Evolutionary conservation across 2,797 vertebrate genomes (phyloP).

Genomic region (Tenualosa ilisha): DNA sequence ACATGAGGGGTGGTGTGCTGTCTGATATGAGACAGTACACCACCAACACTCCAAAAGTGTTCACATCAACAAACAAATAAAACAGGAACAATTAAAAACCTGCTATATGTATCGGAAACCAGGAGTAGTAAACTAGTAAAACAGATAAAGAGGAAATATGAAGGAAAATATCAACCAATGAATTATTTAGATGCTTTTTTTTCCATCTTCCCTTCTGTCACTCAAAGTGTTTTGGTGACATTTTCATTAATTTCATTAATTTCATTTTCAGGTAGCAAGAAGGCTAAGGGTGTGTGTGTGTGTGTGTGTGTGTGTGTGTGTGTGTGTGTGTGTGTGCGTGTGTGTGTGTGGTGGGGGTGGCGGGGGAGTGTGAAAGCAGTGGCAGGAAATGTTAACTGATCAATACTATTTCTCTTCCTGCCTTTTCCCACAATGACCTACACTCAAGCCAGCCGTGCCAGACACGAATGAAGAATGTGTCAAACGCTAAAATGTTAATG

Average conservation of each 20-base stretch:
- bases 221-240: neutral
- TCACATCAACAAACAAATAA: no score
- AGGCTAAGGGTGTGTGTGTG: slow-evolving; percentile 28
- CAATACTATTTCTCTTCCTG: slow-evolving; percentile 87
- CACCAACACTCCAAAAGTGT: neutral
- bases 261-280: slow-evolving; percentile 12
- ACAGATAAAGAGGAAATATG: neutral
- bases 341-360: slow-evolving; percentile 16
- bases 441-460: slow-evolving; percentile 56
- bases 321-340: slow-evolving; percentile 35
- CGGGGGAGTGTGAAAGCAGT: slow-evolving; percentile 28
- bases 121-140: neutral
- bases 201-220: neutral
- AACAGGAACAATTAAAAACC: no score
- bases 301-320: slow-evolving; percentile 26
- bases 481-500: slow-evolving; percentile 92
- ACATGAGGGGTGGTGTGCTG: neutral
- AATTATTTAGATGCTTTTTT: neutral
- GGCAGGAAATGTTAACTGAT: slow-evolving; percentile 94
- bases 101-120: no score
- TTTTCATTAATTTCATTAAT: slow-evolving; percentile 66
- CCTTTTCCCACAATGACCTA: slow-evolving; percentile 56
- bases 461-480: slow-evolving; percentile 90
- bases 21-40: neutral
- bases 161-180: neutral